Base-by-base conservation (phyloP, 2,888 invertebrate genomes). In the Meiosimyza platycephala region DNA sequence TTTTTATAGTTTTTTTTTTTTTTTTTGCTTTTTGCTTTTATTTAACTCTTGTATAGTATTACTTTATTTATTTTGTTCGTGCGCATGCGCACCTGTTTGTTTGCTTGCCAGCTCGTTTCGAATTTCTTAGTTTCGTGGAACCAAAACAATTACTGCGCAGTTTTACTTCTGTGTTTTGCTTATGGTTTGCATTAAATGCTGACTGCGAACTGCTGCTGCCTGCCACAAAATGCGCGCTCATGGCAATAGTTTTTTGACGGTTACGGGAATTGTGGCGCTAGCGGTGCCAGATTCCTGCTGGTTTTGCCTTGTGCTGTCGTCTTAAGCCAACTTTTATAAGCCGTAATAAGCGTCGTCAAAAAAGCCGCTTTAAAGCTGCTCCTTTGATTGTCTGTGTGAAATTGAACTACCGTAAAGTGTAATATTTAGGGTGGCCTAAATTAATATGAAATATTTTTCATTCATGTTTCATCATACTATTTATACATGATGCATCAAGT, bases 81-180 rank as follows among this genome's bases (percentile, higher is more conserved):
- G 57, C n/a, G 57, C 68, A 68, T 57, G 57, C 68, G 68, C 68
- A 57, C 59, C 59, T 68, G 68, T 59, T 59, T 47, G 47, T 40
- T 47, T 47, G 9, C 47, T 67, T n/a, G 54, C 15, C n/a, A 15
- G 13, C 11, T 18, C 28, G 6, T 18, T n/a, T 59, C 59, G 13
- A 40, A 40, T 62, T 47, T 22, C 50, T 22, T 18, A 9, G 64
- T 59, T 59, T 68, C 50, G 48, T 59, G 68, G 47, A 28, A 59
- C 68, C 22, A 54, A 65, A 33, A 68, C 57, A 68, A 59, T 57
- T 57, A 68, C 18, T 68, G 59, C 50, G 68, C 68, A 68, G 68
- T 47, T 50, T 68, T 18, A 47, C 47, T 22, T 51, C 18, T 28
- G 48, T 6, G 33, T 9, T 48, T 63, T 63, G 48, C 63, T n/a